phyloP scores from a whole-genome alignment of 2,113 vertebrate genomes.

The Python bivittatus region DNA sequence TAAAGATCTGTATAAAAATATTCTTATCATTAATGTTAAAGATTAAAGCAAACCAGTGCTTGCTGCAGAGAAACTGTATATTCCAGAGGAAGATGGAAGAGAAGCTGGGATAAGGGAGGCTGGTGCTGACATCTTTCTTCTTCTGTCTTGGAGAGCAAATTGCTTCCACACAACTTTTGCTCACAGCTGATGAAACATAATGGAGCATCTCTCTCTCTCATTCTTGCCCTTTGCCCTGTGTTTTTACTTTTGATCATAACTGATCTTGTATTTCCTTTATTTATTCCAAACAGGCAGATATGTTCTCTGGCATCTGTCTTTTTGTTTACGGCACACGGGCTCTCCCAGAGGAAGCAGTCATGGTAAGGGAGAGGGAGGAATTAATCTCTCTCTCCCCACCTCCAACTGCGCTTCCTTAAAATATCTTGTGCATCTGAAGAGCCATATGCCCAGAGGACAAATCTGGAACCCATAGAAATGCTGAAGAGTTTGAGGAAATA shows the following conservation, averaged over 20 bases:
- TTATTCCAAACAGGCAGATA: constrained; percentile 8
- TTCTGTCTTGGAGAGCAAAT: background rate
- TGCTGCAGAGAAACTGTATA: background rate
- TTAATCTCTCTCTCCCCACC: background rate
- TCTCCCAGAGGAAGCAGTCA: constrained; percentile 26
- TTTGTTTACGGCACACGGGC: constrained; percentile 26
- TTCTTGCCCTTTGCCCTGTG: background rate
- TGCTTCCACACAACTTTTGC: background rate
- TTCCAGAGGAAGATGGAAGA: constrained; percentile 33
- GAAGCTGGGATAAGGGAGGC: background rate
- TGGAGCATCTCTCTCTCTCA: background rate
- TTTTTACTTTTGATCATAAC: constrained; percentile 8
- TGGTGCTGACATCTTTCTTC: background rate
- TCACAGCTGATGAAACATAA: constrained; percentile 3
- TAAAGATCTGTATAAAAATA: constrained; percentile 42
- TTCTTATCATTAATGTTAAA: constrained; percentile 29
- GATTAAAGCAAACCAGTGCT: background rate
- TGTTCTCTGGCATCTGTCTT: constrained; percentile 18
- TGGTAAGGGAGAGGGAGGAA: background rate
- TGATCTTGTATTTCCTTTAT: constrained; percentile 29
- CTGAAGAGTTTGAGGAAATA: background rate
- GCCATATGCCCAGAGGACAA: background rate
- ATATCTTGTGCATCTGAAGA: background rate
- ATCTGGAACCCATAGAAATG: constrained; percentile 7
- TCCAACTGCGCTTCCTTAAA: background rate